Base-by-base conservation (phyloP, 2,797 vertebrate genomes). In the Eulemur mongoz region DNA sequence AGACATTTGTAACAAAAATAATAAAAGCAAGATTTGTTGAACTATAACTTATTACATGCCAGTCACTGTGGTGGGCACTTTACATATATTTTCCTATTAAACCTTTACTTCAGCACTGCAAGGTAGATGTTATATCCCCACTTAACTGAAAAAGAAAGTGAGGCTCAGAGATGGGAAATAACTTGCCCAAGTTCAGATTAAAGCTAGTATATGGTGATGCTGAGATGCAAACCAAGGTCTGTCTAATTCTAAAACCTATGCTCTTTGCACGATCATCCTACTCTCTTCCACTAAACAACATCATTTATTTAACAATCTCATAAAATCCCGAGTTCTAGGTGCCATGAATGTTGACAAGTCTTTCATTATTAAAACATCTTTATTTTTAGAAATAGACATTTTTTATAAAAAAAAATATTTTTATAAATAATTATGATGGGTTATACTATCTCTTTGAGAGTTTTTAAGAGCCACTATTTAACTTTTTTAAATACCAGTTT, bases 401-500 rank as follows among this genome's bases (percentile, higher is more conserved):
- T 81, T 57, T 57, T 57, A 57, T 57, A 57, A 25, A 45, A 70
- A 59, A 75, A 67, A 78, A 32, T 63, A 25, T 48, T 96, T 89
- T 91, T 69, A 88, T 57, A 85, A 94, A 84, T 78, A 50, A 82
- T 87, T 52, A 45, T 63, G 22, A 52, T 50, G 75, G 3, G 0
- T n/a, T 87, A 93, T 75, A 10, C 50, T 59, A 48, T 48, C 52
- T 89, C 35, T 61, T 83, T 65, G 57, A 70, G 35, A 48, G 22
- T 63, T 67, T 92, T 87, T 84, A 84, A 50, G 43, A 69, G 82
- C 9, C 76, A 38, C 43, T 89, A 45, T 11, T 65, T 85, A 89
- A 81, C 20, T 10, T 87, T 72, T 94, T 90, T 40, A 87, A 96
- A 94, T 22, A 11, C 17, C 22, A 91, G 32, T 87, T 94, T 90